These are phyloP conservation scores for Danionella cerebrum DNA, from an alignment of 2,113 vertebrate species.

Conservation along the genomic window DNA sequence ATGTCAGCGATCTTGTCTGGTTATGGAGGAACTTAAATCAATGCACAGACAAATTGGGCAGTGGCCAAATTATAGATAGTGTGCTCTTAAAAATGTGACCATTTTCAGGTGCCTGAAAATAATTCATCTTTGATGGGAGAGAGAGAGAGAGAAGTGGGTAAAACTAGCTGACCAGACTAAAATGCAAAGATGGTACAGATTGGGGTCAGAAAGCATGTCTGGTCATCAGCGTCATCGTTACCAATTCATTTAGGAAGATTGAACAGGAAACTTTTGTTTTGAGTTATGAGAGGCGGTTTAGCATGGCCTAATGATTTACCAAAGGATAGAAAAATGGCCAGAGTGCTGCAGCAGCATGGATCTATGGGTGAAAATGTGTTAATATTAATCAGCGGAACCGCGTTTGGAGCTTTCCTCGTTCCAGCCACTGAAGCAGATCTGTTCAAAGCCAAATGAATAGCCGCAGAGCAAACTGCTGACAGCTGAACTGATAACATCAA, in stretches of 20 bases:
- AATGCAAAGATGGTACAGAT: conserved; percentile 52
- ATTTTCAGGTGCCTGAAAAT: conserved; percentile 46
- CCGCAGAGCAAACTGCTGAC: conserved; percentile 51
- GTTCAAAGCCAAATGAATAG: conserved; percentile 42
- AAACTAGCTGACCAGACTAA: conserved; percentile 50
- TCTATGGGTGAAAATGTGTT: background rate
- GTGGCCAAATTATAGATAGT: conserved; percentile 57
- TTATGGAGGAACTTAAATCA: conserved; percentile 54
- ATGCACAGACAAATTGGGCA: conserved; percentile 55
- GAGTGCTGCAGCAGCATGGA: background rate
- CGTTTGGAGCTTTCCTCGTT: conserved; percentile 27
- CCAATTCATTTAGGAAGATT: conserved; percentile 49
- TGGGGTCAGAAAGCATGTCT: conserved; percentile 46
- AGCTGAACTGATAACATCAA: conserved; percentile 45
- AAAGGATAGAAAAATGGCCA: background rate
- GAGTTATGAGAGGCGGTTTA: background rate
- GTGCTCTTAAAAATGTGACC: conserved; percentile 44
- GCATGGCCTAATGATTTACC: background rate
- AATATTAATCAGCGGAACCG: conserved; percentile 1
- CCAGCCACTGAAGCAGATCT: conserved; percentile 50
- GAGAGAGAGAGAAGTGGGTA: background rate
- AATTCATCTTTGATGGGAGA: conserved; percentile 51
- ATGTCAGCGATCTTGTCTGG: conserved; percentile 46
- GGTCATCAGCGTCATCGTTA: conserved; percentile 50
- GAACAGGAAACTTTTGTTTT: conserved; percentile 40